These are phyloP conservation scores for Apis florea DNA, from an alignment of 1,140 invertebrate species.

Conservation along the genomic window DNA sequence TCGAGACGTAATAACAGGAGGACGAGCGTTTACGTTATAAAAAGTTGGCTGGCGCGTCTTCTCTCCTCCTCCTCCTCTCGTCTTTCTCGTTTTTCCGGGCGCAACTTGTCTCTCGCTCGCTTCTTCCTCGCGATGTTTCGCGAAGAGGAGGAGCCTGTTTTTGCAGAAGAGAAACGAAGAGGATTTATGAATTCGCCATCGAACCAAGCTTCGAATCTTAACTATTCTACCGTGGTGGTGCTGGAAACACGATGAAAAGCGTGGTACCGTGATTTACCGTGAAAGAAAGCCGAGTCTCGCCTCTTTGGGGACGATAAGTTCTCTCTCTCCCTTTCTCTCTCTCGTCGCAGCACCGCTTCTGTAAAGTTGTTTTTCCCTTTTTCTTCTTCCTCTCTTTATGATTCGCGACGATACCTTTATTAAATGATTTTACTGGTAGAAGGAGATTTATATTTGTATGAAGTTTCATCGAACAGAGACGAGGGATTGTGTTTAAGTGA, in stretches of 20 bases:
- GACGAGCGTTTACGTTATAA: slow-evolving; percentile 67
- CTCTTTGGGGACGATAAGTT: slow-evolving; percentile 1
- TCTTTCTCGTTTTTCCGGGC: slow-evolving; percentile 39
- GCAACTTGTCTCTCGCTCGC: slow-evolving; percentile 38
- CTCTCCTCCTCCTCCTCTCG: slow-evolving; percentile 43
- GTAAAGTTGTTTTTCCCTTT: neutral
- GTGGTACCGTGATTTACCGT: slow-evolving; percentile 6
- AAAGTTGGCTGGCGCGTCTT: slow-evolving; percentile 56
- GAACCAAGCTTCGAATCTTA: slow-evolving; percentile 20
- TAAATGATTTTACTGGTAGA: neutral
- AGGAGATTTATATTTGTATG: neutral
- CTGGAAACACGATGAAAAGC: slow-evolving; percentile 5
- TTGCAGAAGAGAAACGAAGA: slow-evolving; percentile 58
- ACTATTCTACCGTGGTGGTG: slow-evolving; percentile 4
- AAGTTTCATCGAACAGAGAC: too few relatives aligned
- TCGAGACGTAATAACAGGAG: slow-evolving; percentile 70
- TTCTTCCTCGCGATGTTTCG: slow-evolving; percentile 21
- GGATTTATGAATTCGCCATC: slow-evolving; percentile 77
- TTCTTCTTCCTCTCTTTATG: neutral
- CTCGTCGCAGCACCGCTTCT: neutral
- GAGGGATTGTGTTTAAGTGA: too few relatives aligned
- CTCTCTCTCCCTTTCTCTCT: slow-evolving; percentile 12
- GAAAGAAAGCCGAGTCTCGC: slow-evolving; percentile 13
- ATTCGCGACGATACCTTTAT: neutral
- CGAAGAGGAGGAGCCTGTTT: slow-evolving; percentile 50